These are phyloP conservation scores for Dipodomys merriami DNA, from an alignment of 2,113 vertebrate species.

Conservation along the genomic window DNA sequence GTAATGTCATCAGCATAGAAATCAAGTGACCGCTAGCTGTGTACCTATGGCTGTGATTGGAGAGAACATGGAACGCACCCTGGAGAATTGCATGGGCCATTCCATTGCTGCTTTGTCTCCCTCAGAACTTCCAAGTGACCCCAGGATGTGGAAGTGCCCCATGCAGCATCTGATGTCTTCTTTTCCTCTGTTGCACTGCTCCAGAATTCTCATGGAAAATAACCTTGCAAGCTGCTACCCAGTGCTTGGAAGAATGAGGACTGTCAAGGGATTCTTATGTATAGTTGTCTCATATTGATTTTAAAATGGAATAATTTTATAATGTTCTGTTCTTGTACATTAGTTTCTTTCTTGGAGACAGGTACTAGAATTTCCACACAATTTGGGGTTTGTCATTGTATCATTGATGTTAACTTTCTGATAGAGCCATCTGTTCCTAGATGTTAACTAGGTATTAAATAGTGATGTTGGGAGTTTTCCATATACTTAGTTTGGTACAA, in stretches of 20 bases:
- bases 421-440: neutral
- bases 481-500: neutral
- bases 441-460: neutral
- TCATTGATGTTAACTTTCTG: neutral
- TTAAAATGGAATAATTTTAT: neutral
- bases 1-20: neutral
- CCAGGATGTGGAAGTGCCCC: neutral
- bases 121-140: neutral
- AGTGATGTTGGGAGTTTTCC: neutral
- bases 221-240: no score
- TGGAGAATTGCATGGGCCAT: neutral
- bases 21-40: neutral
- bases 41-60: neutral
- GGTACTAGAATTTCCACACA: neutral
- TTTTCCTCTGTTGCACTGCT: neutral
- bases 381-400: neutral
- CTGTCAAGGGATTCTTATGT: neutral
- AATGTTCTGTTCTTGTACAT: neutral
- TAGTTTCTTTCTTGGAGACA: neutral
- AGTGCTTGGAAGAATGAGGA: neutral
- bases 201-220: constrained; percentile 8
- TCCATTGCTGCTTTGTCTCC: neutral
- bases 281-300: neutral
- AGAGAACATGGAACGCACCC: neutral
- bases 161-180: neutral